Conservation (phyloP, 2,888 invertebrate genomes). For the Syrphus vitripennis region DNA sequence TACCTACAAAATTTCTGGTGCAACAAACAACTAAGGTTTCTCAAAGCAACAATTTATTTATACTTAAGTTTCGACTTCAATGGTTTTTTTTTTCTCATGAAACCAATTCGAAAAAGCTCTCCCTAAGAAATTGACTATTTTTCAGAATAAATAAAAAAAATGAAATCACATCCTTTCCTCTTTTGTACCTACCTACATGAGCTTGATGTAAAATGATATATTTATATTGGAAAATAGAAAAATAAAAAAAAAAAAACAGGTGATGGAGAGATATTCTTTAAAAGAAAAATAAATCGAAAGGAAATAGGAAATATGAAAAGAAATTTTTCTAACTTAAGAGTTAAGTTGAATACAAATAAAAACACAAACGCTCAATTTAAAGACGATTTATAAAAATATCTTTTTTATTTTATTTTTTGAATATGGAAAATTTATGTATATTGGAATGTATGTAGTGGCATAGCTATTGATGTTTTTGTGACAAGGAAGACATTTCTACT, state of each 20-base stretch:
- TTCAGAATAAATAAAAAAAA: neutral
- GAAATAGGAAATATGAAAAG: constrained; percentile 34
- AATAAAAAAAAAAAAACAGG: constrained; percentile 34
- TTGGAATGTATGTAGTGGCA: neutral
- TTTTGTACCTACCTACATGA: too few species aligned
- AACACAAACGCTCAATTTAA: constrained; percentile 27
- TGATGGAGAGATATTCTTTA: constrained; percentile 35
- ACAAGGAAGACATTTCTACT: neutral
- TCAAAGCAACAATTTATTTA: neutral
- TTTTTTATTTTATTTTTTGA: too few species aligned
- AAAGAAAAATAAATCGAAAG: constrained; percentile 45
- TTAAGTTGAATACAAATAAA: constrained; percentile 44
- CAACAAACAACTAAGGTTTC: neutral
- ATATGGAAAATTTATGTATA: too few species aligned
- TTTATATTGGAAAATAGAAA: neutral
- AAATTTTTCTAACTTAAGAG: constrained; percentile 20
- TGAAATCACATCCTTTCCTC: neutral
- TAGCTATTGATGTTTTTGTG: neutral
- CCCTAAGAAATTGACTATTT: neutral
- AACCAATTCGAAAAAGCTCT: neutral
- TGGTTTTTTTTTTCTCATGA: neutral
- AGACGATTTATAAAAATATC: constrained; percentile 6
- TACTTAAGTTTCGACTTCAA: neutral
- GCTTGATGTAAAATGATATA: constrained; percentile 20
- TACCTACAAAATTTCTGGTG: constrained; percentile 23